Evolutionary conservation across 2,797 vertebrate genomes (phyloP).

Genomic region (Brachyrhaphis roseni): DNA sequence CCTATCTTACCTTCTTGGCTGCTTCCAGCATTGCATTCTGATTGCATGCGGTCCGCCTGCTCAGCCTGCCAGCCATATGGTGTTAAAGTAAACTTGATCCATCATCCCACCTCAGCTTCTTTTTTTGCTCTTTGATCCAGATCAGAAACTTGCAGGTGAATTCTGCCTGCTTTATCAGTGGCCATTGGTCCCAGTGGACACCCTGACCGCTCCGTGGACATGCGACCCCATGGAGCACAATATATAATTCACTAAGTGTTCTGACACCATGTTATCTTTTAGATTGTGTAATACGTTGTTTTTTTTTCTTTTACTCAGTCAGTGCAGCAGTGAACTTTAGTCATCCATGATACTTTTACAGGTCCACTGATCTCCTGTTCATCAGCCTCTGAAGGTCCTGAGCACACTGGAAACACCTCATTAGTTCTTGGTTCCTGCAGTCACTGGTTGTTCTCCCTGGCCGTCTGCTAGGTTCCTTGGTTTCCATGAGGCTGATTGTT

Average conservation of each 20-base stretch:
- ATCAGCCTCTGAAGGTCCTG: not conserved
- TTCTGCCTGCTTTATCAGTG: not conserved
- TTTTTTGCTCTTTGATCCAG: not conserved
- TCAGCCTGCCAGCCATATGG: not conserved
- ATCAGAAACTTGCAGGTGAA: not conserved
- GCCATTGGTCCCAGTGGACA: not conserved
- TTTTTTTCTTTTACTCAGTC: not conserved
- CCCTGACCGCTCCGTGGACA: not conserved
- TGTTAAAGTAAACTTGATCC: slow-evolving; percentile 2
- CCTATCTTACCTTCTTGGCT: not conserved
- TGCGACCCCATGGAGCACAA: not conserved
- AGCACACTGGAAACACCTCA: not conserved
- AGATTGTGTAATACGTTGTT: not conserved
- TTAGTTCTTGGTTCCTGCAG: not conserved
- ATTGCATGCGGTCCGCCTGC: not conserved
- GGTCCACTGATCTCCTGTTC: not conserved
- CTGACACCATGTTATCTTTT: not conserved
- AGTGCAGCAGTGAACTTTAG: not conserved
- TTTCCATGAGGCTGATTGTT: not conserved
- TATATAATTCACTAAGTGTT: not conserved
- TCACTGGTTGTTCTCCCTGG: not conserved
- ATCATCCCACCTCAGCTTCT: not conserved
- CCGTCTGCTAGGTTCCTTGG: not conserved
- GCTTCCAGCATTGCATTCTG: not conserved
- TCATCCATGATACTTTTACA: not conserved